These are phyloP conservation scores for Tetragnatha montana DNA, from an alignment of 2,888 invertebrate genomes.

Conservation along the genomic window DNA sequence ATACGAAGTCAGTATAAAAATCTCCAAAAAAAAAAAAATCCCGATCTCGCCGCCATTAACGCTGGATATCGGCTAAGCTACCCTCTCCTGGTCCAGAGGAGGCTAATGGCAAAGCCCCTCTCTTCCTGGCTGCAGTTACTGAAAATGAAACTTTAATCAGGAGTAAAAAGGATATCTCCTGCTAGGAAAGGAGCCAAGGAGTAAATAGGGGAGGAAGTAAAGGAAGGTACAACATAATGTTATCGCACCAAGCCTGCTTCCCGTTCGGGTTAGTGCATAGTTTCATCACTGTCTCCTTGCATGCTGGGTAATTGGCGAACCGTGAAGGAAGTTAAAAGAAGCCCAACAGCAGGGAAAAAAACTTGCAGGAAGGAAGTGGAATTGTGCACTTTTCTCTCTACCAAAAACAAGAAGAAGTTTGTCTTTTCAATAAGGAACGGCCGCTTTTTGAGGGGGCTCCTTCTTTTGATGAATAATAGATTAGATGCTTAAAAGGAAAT, in stretches of 20 bases:
- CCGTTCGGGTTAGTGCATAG: slow-evolving; percentile 59
- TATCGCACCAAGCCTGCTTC: slow-evolving; percentile 43
- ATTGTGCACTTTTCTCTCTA: slow-evolving; percentile 44
- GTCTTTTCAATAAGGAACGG: slow-evolving; percentile 56
- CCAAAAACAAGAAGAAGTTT: slow-evolving; percentile 44
- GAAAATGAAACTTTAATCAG: slow-evolving; percentile 69
- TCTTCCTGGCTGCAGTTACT: slow-evolving; percentile 33
- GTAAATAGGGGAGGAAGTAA: slow-evolving; percentile 28
- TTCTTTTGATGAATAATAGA: slow-evolving; percentile 58
- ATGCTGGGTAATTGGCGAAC: slow-evolving; percentile 64
- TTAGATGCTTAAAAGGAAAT: slow-evolving; percentile 47
- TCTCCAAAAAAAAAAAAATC: slow-evolving; percentile 26
- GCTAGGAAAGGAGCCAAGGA: slow-evolving; percentile 23
- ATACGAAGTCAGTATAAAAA: slow-evolving; percentile 65
- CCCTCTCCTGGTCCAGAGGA: slow-evolving; percentile 25
- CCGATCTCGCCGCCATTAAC: slow-evolving; percentile 61
- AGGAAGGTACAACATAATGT: slow-evolving; percentile 57
- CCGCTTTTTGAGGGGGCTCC: slow-evolving; percentile 18
- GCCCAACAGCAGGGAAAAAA: slow-evolving; percentile 3
- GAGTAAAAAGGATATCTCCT: slow-evolving; percentile 56
- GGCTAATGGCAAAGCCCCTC: slow-evolving; percentile 57
- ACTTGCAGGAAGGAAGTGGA: slow-evolving; percentile 53
- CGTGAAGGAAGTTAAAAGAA: slow-evolving; percentile 24
- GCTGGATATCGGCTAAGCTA: slow-evolving; percentile 59
- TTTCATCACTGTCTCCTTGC: slow-evolving; percentile 62